These are phyloP conservation scores for Hippocampus guttulatus DNA, from an alignment of 2,113 vertebrate genomes.

Conservation along the genomic window DNA sequence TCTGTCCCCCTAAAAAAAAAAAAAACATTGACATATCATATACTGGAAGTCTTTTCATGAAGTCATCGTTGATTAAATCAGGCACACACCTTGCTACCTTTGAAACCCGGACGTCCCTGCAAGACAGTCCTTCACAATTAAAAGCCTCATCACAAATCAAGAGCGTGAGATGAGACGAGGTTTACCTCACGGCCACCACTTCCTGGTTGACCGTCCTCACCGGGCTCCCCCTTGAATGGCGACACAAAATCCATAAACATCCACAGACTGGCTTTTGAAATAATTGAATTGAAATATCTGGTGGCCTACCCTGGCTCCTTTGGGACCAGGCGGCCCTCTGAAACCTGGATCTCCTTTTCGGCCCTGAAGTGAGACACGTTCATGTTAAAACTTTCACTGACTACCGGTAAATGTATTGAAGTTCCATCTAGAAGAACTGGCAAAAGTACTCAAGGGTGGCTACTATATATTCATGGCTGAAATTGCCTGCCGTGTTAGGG, in stretches of 20 bases:
- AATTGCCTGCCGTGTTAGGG: no score
- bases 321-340: slow-evolving; percentile 49
- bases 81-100: slow-evolving; percentile 80
- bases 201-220: slow-evolving; percentile 74
- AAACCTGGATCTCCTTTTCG: slow-evolving; percentile 65
- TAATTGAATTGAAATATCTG: neutral
- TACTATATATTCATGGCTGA: no score
- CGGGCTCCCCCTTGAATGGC: slow-evolving; percentile 72
- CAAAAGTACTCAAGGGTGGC: neutral
- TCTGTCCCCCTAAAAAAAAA: slow-evolving; percentile 71
- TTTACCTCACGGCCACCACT: slow-evolving; percentile 75
- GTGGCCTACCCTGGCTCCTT: slow-evolving; percentile 59
- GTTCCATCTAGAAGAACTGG: neutral
- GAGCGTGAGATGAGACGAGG: neutral
- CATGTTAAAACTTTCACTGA: neutral
- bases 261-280: neutral
- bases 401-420: neutral
- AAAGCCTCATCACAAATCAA: neutral
- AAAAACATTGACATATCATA: neutral
- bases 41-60: no score
- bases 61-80: no score
- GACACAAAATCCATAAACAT: neutral
- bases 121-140: slow-evolving; percentile 6
- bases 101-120: slow-evolving; percentile 79
- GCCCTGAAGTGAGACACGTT: slow-evolving; percentile 44